Percentiles rank a stretch among this genome's conserved stretches.
phyloP scores from a whole-genome alignment of 1,140 invertebrate genomes.

The Halyomorpha halys region DNA sequence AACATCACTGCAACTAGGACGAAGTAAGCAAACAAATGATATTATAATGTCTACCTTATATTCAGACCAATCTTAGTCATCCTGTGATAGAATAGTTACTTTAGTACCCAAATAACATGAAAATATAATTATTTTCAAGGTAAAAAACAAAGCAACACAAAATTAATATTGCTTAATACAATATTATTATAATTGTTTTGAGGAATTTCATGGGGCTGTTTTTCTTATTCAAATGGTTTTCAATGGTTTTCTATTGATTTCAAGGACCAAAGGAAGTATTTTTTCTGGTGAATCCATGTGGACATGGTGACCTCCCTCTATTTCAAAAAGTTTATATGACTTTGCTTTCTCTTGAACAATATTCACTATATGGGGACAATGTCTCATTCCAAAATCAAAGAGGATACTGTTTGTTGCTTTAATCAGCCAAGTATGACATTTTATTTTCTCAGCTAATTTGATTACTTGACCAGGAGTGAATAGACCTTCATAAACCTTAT shows the following conservation, averaged over 20 bases:
- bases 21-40: too few species aligned
- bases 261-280: constrained; percentile 38
- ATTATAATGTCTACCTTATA: too few species aligned
- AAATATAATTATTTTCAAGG: too few species aligned
- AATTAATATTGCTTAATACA: too few species aligned
- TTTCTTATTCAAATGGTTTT: too few species aligned
- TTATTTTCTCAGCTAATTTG: constrained; percentile 55
- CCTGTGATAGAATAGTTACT: too few species aligned
- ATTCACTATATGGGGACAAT: constrained; percentile 49
- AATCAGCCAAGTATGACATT: constrained; percentile 68
- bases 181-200: too few species aligned
- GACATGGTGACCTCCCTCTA: constrained; percentile 72
- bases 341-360: constrained; percentile 47
- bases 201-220: too few species aligned
- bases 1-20: too few species aligned
- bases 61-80: too few species aligned
- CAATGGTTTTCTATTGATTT: background rate
- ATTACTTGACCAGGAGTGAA: constrained; percentile 54
- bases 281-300: constrained; percentile 66
- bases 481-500: constrained; percentile 49
- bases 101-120: too few species aligned
- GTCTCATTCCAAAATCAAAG: constrained; percentile 52
- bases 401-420: constrained; percentile 53
- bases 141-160: too few species aligned
- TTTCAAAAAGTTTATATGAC: constrained; percentile 52